Base-by-base conservation (phyloP, 2,113 vertebrate genomes). In the Loxodonta africana region DNA sequence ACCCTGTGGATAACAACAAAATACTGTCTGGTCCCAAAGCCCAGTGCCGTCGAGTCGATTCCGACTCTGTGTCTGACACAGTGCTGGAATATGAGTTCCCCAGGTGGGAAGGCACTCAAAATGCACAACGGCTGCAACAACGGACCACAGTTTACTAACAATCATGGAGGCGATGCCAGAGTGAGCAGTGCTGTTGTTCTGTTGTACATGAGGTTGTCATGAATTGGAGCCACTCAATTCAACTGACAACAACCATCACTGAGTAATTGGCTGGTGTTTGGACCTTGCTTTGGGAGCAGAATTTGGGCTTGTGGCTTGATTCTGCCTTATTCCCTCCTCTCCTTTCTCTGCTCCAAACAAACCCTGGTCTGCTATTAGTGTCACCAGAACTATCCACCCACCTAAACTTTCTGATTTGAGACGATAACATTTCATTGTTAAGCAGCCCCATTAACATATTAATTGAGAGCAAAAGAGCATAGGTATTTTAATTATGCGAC, bases 371-470 rank as follows among this genome's bases (percentile, higher is more conserved):
- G 44, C 83, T 37, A 2, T 63, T 41, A 33, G 15, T 11, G 78
- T 90, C 77, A n/a, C 44, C 53, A 33, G 46, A 57, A 10, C 6
- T 53, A 67, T 9, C 48, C 30, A 69, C 62, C 51, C 20, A 73
- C 77, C 48, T 67, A 30, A 44, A 37, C 37, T 94, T 88, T 28
- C 67, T 76, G 30, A 37, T 69, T 63, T 77, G 65, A 41, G 33
- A 77, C 41, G 60, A 53, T 87, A 95, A 90, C 15, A 51, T 85
- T 86, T 69, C 88, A 67, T 67, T 91, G n/a, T 69, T 88, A 67
- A 93, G 78, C 46, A 95, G 69, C 74, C 28, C 67, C 91, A 73
- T 57, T 85, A 21, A 83, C 69, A 73, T 83, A 95, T 88, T 97
- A 57, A 94, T 48, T 94, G 94, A 92, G 85, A 90, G 78, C 46